phyloP scores from a whole-genome alignment of 1,140 invertebrate genomes.

The Papilio polyxenes region DNA sequence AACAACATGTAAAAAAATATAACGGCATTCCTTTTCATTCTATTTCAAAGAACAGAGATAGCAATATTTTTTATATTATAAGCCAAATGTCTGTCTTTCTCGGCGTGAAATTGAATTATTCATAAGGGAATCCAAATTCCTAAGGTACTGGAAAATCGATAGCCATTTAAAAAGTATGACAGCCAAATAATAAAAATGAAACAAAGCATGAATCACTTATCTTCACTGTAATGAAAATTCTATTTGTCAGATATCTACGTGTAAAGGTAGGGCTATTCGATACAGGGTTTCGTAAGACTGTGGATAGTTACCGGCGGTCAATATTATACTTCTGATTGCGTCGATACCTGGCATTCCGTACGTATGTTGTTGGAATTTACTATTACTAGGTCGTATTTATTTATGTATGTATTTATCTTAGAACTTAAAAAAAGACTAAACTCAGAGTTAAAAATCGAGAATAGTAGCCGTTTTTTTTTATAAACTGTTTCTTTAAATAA shows the following conservation, averaged over 20 bases:
- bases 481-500: too few species aligned
- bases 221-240: neutral
- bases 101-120: too few species aligned
- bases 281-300: conserved; percentile 43
- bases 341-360: conserved; percentile 40
- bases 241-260: conserved; percentile 34
- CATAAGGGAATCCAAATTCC: too few species aligned
- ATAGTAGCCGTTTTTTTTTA: too few species aligned
- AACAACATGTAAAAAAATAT: neutral
- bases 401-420: neutral
- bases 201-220: conserved; percentile 26
- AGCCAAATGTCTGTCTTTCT: too few species aligned
- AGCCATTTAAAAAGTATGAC: neutral
- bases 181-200: neutral
- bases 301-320: conserved; percentile 39
- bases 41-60: too few species aligned
- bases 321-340: conserved; percentile 39
- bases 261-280: conserved; percentile 36
- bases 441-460: neutral
- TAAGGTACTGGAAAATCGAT: neutral
- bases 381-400: conserved; percentile 10
- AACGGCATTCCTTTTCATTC: too few species aligned
- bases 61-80: too few species aligned
- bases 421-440: neutral
- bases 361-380: conserved; percentile 37